These are phyloP conservation scores for Chaunax sp. DNA, from an alignment of 2,797 vertebrate species.

Conservation along the genomic window DNA sequence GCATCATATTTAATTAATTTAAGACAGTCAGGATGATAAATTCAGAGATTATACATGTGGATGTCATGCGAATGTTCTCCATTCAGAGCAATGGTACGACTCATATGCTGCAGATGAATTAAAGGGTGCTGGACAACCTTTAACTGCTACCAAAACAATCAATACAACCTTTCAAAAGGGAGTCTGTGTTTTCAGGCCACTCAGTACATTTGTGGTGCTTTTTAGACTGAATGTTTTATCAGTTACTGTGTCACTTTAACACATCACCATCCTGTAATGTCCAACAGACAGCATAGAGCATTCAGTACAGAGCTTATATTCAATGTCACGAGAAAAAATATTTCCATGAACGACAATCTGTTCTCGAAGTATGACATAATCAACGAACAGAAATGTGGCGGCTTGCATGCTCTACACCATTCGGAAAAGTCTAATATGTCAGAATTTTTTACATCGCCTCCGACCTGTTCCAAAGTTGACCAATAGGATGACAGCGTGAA, in stretches of 20 bases:
- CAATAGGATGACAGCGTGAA: too few relatives aligned
- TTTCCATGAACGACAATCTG: too few relatives aligned
- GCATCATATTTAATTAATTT: slow-evolving; percentile 1
- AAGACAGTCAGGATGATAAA: slow-evolving; percentile 7
- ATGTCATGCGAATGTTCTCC: slow-evolving; percentile 14
- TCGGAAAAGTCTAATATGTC: too few relatives aligned
- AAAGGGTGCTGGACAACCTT: neutral
- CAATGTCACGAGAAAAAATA: too few relatives aligned
- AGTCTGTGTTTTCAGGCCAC: neutral
- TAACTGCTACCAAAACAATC: neutral
- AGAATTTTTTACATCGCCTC: too few relatives aligned
- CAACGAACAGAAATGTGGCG: too few relatives aligned
- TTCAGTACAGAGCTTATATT: too few relatives aligned
- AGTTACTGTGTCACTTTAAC: neutral
- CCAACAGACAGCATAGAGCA: too few relatives aligned
- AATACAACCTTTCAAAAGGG: neutral
- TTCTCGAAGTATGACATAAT: too few relatives aligned
- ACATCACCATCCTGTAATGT: neutral
- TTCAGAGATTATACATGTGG: slow-evolving; percentile 10
- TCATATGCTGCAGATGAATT: slow-evolving; percentile 4
- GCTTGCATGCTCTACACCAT: too few relatives aligned
- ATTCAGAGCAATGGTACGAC: neutral
- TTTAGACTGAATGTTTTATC: neutral
- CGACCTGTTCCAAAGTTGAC: too few relatives aligned
- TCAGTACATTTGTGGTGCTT: neutral